These are phyloP conservation scores for Erebia palarica DNA, from an alignment of 2,888 invertebrate species.

Conservation along the genomic window DNA sequence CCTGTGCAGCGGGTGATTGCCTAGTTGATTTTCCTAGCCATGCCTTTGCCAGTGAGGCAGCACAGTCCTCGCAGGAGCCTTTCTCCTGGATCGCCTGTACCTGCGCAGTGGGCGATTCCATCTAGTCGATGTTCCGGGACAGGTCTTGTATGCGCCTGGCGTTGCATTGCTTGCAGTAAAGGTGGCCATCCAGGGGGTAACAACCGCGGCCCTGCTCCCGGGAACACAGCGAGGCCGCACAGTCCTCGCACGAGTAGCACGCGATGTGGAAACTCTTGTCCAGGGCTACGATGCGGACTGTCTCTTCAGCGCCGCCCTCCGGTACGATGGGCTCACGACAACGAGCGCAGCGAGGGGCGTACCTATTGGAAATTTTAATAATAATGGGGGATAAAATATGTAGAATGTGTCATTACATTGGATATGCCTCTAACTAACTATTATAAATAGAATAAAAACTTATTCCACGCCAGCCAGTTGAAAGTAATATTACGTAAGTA, in stretches of 20 bases:
- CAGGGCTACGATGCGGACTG: slow-evolving; percentile 97
- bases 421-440: too few relatives aligned
- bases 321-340: slow-evolving; percentile 98
- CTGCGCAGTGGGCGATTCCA: too few relatives aligned
- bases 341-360: slow-evolving; percentile 98
- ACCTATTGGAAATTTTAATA: slow-evolving; percentile 64
- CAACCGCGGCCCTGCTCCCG: slow-evolving; percentile 97
- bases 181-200: slow-evolving; percentile 97
- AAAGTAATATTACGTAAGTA: too few relatives aligned
- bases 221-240: slow-evolving; percentile 93
- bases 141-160: slow-evolving; percentile 95
- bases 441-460: too few relatives aligned
- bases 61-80: too few relatives aligned
- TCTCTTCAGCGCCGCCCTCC: slow-evolving; percentile 96
- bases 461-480: too few relatives aligned
- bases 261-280: slow-evolving; percentile 98
- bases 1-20: too few relatives aligned
- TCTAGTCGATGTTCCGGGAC: slow-evolving; percentile 82
- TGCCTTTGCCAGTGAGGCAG: too few relatives aligned
- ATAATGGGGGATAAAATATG: too few relatives aligned
- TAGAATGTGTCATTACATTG: too few relatives aligned
- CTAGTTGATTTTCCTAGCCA: too few relatives aligned
- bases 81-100: too few relatives aligned
- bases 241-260: slow-evolving; percentile 98
- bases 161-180: slow-evolving; percentile 97